These are phyloP conservation scores for Cabera pusaria DNA, from an alignment of 2,888 invertebrate genomes.

Conservation along the genomic window DNA sequence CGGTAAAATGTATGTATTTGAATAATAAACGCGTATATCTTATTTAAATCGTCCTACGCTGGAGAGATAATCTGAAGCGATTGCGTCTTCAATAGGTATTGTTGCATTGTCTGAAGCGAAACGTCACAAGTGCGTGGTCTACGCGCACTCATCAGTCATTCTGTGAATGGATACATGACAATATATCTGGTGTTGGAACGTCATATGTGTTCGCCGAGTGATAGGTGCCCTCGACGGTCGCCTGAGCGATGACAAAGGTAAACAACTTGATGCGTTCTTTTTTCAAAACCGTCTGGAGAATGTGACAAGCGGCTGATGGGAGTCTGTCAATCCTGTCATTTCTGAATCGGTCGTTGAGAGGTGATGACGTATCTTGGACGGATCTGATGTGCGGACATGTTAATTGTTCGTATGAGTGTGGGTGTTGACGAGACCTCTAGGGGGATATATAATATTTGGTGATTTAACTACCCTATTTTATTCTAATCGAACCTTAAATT, in stretches of 20 bases:
- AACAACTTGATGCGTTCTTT: slow-evolving; percentile 39
- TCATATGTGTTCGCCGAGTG: slow-evolving; percentile 68
- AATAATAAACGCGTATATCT: slow-evolving; percentile 66
- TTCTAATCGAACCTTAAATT: too few relatives aligned
- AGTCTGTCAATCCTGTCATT: slow-evolving; percentile 68
- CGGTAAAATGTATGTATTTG: too few relatives aligned
- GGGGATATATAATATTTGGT: too few relatives aligned
- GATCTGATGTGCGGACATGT: slow-evolving; percentile 68
- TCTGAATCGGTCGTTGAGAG: slow-evolving; percentile 67
- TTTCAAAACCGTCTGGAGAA: slow-evolving; percentile 54
- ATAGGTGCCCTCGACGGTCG: slow-evolving; percentile 59
- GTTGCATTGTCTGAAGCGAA: slow-evolving; percentile 50
- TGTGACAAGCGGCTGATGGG: slow-evolving; percentile 62
- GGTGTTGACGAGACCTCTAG: slow-evolving; percentile 6
- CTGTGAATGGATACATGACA: slow-evolving; percentile 68
- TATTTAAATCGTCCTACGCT: slow-evolving; percentile 56
- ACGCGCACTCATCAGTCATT: slow-evolving; percentile 70
- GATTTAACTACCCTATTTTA: too few relatives aligned
- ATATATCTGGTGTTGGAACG: slow-evolving; percentile 65
- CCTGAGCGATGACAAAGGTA: slow-evolving; percentile 63
- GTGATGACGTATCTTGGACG: slow-evolving; percentile 68
- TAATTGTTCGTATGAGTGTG: slow-evolving; percentile 67
- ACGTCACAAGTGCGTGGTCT: slow-evolving; percentile 57
- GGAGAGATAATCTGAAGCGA: slow-evolving; percentile 62
- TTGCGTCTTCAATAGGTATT: slow-evolving; percentile 76